phyloP scores from a whole-genome alignment of 2,113 vertebrate genomes.

The Andinoacara biseriatus region DNA sequence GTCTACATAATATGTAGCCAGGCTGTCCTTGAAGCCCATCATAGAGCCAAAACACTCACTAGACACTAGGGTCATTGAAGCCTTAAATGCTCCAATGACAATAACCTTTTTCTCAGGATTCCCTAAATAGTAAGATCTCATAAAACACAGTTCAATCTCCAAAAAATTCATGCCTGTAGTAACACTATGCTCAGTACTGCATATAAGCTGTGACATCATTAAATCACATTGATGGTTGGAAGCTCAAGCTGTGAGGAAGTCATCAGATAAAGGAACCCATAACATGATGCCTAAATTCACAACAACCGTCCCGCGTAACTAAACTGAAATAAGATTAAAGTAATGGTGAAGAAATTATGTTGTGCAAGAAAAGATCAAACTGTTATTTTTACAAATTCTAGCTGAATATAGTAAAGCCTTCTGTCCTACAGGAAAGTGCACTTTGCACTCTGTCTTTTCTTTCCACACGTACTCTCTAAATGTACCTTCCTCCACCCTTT shows the following conservation, averaged over 20 bases:
- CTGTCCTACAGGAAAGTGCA: not conserved
- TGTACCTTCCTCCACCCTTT: not conserved
- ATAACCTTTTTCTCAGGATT: not conserved
- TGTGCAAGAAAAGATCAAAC: not conserved
- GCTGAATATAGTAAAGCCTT: not conserved
- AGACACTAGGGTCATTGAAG: not conserved
- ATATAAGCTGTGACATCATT: not conserved
- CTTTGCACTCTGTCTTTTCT: not conserved
- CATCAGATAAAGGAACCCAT: not conserved
- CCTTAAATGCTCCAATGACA: not conserved
- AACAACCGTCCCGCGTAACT: not conserved
- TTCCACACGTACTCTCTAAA: not conserved
- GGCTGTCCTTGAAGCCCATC: not conserved
- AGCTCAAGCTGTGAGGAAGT: not conserved
- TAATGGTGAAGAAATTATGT: not conserved
- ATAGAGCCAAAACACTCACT: not conserved
- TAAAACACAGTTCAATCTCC: not conserved
- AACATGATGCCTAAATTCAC: not conserved
- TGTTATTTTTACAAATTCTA: not conserved
- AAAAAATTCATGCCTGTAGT: not conserved
- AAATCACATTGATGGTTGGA: not conserved
- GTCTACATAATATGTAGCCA: not conserved
- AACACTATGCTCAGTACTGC: rapidly evolving
- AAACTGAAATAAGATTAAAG: not conserved
- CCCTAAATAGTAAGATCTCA: not conserved